Percentiles rank a stretch among this genome's conserved stretches.
Conservation (phyloP, 1,140 invertebrate genomes). For the Eriocheir sinensis region DNA sequence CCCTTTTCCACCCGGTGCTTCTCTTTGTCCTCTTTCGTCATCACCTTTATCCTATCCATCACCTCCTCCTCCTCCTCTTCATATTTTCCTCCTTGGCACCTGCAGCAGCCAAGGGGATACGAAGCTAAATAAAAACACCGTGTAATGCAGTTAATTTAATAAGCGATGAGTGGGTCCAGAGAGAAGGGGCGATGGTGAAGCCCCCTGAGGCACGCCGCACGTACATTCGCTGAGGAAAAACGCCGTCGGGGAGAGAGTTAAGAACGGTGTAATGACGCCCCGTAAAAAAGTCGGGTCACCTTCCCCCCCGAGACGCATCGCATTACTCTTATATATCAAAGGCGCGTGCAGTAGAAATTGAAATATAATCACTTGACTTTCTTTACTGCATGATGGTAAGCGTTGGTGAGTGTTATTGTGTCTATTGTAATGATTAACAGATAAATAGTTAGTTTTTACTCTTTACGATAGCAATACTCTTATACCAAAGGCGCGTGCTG, state of each 20-base stretch:
- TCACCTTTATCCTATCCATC: no score
- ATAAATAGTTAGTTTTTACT: no score
- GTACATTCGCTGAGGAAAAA: not conserved
- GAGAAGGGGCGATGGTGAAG: not conserved
- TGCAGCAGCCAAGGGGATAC: not conserved
- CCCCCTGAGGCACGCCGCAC: not conserved
- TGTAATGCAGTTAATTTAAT: not conserved
- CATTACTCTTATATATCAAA: not conserved
- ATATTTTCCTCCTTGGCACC: not conserved
- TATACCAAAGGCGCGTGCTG: no score
- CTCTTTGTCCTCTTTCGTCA: no score
- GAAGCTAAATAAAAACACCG: not conserved
- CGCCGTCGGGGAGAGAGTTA: not conserved
- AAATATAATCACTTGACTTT: no score
- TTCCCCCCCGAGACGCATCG: not conserved
- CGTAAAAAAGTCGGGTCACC: not conserved
- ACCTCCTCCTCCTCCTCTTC: not conserved
- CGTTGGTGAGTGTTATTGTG: no score
- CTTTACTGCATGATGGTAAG: not conserved
- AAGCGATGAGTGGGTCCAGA: not conserved
- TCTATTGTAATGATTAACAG: no score
- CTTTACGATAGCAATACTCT: no score
- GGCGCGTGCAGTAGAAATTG: not conserved
- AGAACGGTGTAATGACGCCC: not conserved
- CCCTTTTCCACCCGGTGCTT: no score